Conservation (phyloP, 2,888 invertebrate genomes). For the Acanthosoma haemorrhoidale region DNA sequence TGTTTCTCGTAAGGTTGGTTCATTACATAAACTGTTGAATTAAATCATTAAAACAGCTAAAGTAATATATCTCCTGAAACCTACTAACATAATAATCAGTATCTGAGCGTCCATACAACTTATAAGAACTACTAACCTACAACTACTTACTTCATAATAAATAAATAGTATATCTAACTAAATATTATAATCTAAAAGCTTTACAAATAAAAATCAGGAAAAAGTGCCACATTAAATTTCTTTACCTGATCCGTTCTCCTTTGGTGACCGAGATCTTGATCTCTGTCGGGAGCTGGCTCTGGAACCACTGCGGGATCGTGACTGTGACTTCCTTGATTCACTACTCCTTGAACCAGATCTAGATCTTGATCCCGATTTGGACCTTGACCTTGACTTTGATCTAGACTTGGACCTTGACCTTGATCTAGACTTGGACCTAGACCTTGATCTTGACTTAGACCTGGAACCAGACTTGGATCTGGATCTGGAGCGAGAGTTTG, state of each 20-base stretch:
- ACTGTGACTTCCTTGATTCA: conserved; percentile 42
- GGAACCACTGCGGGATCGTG: conserved; percentile 48
- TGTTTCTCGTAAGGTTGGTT: too few relatives aligned
- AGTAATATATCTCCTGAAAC: too few relatives aligned
- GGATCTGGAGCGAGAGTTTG: conserved; percentile 46
- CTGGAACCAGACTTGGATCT: conserved; percentile 47
- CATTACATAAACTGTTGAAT: too few relatives aligned
- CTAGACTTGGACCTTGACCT: conserved; percentile 46
- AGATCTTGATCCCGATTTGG: conserved; percentile 43
- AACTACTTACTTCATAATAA: too few relatives aligned
- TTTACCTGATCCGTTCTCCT: conserved; percentile 27
- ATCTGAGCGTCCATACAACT: too few relatives aligned
- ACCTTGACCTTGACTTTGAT: conserved; percentile 46
- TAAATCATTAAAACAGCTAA: too few relatives aligned
- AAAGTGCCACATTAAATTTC: not conserved
- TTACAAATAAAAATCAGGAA: too few relatives aligned
- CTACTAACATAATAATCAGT: too few relatives aligned
- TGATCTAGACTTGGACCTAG: conserved; percentile 46
- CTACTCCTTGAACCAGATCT: conserved; percentile 44
- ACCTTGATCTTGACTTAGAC: conserved; percentile 47
- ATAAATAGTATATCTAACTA: too few relatives aligned
- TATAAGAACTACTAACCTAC: too few relatives aligned
- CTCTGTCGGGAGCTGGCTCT: conserved; percentile 38
- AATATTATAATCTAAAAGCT: too few relatives aligned
- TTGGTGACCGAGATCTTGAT: conserved; percentile 40